phyloP scores from a whole-genome alignment of 2,888 invertebrate genomes.

The Zele albiditarsus region DNA sequence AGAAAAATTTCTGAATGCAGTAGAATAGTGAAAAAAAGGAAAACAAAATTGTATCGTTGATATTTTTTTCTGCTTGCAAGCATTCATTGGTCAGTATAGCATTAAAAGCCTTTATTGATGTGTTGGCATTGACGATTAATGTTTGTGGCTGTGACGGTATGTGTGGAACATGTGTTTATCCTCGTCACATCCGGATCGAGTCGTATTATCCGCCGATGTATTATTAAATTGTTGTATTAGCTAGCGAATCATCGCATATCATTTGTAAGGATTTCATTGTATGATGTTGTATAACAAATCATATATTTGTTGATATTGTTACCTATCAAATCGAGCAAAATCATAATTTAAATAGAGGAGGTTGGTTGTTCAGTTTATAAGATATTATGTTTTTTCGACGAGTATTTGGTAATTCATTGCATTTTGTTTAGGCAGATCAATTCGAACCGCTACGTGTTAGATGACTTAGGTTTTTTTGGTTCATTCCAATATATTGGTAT shows the following conservation, averaged over 20 bases:
- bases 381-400: no score
- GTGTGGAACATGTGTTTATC: constrained; percentile 24
- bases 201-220: not conserved
- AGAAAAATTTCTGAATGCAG: no score
- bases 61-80: not conserved
- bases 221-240: not conserved
- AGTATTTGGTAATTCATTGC: no score
- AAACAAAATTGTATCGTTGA: not conserved
- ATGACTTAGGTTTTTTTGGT: no score
- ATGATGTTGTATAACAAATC: not conserved
- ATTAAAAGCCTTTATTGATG: not conserved
- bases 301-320: not conserved
- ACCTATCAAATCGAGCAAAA: not conserved
- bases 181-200: constrained; percentile 23
- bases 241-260: constrained; percentile 5
- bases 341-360: not conserved
- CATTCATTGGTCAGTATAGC: not conserved
- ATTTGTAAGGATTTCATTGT: not conserved
- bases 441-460: no score
- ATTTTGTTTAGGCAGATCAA: no score
- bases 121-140: constrained; percentile 8
- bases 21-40: not conserved
- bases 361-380: no score
- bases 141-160: constrained; percentile 8
- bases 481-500: no score